Conservation (phyloP, 2,797 vertebrate genomes). For the Lagodon rhomboides region DNA sequence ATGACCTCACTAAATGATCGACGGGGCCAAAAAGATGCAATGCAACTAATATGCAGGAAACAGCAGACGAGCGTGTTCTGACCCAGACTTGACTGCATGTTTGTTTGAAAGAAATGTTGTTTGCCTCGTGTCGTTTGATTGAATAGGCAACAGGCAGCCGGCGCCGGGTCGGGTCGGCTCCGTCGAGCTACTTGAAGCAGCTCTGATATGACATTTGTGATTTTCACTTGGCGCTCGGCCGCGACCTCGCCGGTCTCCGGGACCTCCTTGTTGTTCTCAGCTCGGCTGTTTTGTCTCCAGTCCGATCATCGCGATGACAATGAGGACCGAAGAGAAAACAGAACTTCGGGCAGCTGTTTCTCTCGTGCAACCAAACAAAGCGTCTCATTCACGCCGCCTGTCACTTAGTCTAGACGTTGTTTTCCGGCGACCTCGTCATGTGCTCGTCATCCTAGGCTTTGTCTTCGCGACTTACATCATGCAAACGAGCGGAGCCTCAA, state of each 20-base stretch:
- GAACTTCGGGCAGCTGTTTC: not conserved
- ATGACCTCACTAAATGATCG: no score
- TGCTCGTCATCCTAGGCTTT: conserved; percentile 43
- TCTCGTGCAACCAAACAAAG: conserved; percentile 22
- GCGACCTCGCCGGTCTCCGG: not conserved
- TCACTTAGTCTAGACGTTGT: conserved; percentile 6
- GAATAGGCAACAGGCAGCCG: no score
- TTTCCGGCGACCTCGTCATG: conserved; percentile 31
- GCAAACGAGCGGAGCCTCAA: not conserved
- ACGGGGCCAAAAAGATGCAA: no score
- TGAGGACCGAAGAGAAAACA: not conserved
- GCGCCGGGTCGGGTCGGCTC: no score
- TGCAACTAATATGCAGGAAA: no score
- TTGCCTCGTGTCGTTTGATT: no score
- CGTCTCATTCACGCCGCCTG: conserved; percentile 19
- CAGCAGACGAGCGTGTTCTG: no score
- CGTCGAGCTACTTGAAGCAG: not conserved
- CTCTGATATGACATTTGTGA: not conserved
- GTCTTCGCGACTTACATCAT: conserved; percentile 40
- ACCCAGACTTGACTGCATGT: no score
- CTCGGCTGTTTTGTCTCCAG: not conserved
- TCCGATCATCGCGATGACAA: not conserved
- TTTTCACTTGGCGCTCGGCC: not conserved
- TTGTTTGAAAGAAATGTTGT: not conserved
- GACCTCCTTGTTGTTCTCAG: not conserved